Conservation (phyloP, 2,888 invertebrate species). For the Chalcosyrphus nemorum region DNA sequence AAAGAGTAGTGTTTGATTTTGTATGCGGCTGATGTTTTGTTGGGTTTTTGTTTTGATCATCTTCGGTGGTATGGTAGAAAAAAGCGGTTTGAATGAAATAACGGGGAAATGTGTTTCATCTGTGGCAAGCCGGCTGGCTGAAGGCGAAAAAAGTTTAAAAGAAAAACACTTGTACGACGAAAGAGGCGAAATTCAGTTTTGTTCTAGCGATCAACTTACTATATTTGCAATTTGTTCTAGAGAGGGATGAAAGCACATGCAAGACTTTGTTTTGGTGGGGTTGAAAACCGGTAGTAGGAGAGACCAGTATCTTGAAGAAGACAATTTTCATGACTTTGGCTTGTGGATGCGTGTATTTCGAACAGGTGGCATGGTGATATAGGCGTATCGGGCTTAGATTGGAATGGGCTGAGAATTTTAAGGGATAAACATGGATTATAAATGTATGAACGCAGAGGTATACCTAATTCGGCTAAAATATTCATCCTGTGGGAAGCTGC, state of each 20-base stretch:
- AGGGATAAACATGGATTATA: no score
- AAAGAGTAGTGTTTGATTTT: slow-evolving; percentile 25
- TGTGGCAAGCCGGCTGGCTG: background rate
- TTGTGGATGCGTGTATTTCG: no score
- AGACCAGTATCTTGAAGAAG: no score
- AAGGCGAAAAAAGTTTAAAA: background rate
- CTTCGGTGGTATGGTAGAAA: slow-evolving; percentile 30
- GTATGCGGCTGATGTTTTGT: background rate
- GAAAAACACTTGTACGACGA: background rate
- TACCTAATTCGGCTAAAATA: no score
- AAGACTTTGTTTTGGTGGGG: no score
- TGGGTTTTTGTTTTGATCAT: slow-evolving; percentile 35
- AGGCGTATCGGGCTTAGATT: no score
- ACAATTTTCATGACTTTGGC: no score
- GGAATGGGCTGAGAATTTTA: no score
- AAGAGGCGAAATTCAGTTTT: background rate
- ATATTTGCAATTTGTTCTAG: background rate
- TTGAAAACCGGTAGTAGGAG: no score
- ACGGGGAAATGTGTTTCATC: background rate
- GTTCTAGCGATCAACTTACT: background rate
- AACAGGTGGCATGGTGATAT: no score
- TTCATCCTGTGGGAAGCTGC: no score
- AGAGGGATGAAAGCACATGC: background rate
- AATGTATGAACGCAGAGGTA: no score
- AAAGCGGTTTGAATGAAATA: background rate